Evolutionary conservation across 2,888 invertebrate species (phyloP).

Genomic region (Alloscopus bannaensis): DNA sequence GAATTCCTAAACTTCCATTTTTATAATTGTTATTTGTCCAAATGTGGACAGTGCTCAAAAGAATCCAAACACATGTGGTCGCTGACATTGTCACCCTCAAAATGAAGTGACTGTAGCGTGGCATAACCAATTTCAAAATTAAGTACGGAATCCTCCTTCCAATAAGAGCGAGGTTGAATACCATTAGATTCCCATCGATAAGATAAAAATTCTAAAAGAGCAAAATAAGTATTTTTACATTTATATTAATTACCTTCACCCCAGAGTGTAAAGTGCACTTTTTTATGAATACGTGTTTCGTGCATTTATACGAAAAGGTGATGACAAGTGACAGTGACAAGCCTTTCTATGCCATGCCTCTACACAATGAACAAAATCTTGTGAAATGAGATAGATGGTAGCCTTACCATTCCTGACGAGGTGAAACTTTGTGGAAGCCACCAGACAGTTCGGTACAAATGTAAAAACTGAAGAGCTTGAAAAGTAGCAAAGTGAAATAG

Average conservation of each 20-base stretch:
- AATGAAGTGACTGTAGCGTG: constrained; percentile 75
- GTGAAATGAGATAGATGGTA: no score
- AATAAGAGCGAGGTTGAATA: constrained; percentile 88
- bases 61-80: constrained; percentile 61
- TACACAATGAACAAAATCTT: no score
- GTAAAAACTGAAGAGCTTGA: constrained; percentile 89
- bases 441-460: constrained; percentile 97
- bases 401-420: constrained; percentile 90
- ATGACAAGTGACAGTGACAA: no score
- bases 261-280: no score
- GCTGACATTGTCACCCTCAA: constrained; percentile 66
- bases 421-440: constrained; percentile 96
- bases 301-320: no score
- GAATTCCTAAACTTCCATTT: constrained; percentile 38
- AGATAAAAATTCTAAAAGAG: constrained; percentile 91
- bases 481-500: constrained; percentile 68
- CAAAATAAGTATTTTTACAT: no score
- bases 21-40: constrained; percentile 60
- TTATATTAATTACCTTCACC: no score
- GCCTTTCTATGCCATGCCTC: no score
- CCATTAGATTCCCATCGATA: constrained; percentile 91
- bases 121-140: constrained; percentile 78
- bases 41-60: constrained; percentile 59
- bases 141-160: constrained; percentile 87
- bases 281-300: no score